Evolutionary conservation across 2,797 vertebrate genomes (phyloP).

Genomic region (Sebastes taczanowskii): DNA sequence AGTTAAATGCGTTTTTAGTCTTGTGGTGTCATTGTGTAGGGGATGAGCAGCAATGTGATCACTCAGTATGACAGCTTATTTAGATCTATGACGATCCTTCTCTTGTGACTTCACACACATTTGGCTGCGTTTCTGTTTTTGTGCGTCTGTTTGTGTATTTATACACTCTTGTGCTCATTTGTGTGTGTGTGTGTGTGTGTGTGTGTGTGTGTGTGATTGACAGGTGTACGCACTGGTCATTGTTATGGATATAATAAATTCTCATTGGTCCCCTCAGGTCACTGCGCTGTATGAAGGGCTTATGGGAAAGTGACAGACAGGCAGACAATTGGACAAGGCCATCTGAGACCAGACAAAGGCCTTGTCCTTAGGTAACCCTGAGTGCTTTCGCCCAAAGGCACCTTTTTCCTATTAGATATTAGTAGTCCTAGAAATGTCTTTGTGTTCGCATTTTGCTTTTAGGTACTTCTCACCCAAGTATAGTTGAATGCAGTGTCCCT

Average conservation of each 20-base stretch:
- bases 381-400: background rate
- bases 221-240: slow-evolving; percentile 26
- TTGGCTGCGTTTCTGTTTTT: background rate
- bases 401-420: background rate
- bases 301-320: slow-evolving; percentile 40
- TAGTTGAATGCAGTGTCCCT: background rate
- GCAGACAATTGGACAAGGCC: slow-evolving; percentile 28
- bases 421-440: background rate
- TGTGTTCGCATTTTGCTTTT: background rate
- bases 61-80: slow-evolving; percentile 26
- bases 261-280: slow-evolving; percentile 30
- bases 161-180: background rate
- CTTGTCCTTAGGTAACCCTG: slow-evolving; percentile 27
- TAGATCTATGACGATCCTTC: slow-evolving; percentile 26
- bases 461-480: background rate
- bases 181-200: background rate
- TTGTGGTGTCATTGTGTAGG: background rate
- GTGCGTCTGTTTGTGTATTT: background rate
- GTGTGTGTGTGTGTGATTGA: slow-evolving; percentile 15
- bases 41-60: background rate
- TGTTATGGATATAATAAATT: slow-evolving; percentile 40
- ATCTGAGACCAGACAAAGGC: slow-evolving; percentile 21
- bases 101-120: background rate
- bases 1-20: background rate
- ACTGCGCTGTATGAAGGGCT: slow-evolving; percentile 15